These are phyloP conservation scores for Brotogeris chrysoptera DNA, from an alignment of 2,797 vertebrate species.

Conservation along the genomic window DNA sequence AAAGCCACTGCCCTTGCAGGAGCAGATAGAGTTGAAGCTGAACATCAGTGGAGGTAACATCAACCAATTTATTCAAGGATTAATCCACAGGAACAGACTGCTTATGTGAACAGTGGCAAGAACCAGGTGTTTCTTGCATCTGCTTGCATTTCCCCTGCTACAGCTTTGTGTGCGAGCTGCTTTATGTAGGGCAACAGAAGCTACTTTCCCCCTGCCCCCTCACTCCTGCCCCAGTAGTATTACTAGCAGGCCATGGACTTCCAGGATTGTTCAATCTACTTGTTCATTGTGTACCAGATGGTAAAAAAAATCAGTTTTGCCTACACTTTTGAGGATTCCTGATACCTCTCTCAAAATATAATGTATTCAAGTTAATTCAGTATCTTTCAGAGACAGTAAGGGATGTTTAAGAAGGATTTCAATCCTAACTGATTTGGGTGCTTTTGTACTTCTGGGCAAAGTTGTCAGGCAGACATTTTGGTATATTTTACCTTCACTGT, in stretches of 20 bases:
- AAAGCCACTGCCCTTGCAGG: neutral
- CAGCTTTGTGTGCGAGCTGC: neutral
- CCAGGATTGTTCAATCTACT: neutral
- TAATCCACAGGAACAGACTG: neutral
- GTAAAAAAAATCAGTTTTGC: neutral
- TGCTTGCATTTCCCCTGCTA: neutral
- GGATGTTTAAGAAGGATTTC: neutral
- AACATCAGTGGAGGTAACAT: neutral
- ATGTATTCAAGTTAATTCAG: neutral
- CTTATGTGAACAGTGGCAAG: neutral
- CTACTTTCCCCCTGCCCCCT: neutral
- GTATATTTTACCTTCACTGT: neutral
- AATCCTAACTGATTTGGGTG: neutral
- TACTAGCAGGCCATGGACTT: neutral
- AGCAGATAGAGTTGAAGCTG: neutral
- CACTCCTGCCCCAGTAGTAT: fast-evolving
- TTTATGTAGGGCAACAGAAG: neutral
- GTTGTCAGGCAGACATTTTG: neutral
- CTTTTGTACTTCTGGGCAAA: neutral
- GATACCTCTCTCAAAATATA: neutral
- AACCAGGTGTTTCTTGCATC: neutral
- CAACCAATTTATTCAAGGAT: neutral
- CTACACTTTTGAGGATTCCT: neutral
- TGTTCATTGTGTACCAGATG: neutral
- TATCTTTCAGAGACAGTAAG: neutral